Conservation (phyloP, 2,113 vertebrate species). For the Rhegmatorhina hoffmannsi region DNA sequence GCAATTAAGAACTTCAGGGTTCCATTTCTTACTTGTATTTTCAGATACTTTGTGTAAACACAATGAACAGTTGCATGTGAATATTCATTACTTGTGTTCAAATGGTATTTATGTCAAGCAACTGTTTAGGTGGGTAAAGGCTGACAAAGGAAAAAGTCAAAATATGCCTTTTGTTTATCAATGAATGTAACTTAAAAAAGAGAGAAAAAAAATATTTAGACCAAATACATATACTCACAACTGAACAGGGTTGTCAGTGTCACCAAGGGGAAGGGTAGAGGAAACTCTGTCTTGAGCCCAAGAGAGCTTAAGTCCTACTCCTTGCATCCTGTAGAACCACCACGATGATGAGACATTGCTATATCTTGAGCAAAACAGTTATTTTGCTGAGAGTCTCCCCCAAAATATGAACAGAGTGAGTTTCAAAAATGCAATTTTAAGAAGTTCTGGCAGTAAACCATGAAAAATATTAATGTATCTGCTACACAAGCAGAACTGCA, state of each 20-base stretch:
- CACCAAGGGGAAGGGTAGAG: not conserved
- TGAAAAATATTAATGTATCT: not conserved
- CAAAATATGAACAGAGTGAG: not conserved
- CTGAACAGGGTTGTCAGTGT: not conserved
- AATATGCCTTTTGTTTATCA: not conserved
- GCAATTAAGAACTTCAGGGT: not conserved
- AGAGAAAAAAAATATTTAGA: not conserved
- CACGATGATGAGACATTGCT: accelerated
- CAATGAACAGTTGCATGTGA: not conserved
- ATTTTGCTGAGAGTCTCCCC: not conserved
- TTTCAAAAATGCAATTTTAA: not conserved
- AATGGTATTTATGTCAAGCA: not conserved
- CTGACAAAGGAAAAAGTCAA: not conserved
- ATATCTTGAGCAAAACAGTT: not conserved
- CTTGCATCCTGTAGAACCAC: not conserved
- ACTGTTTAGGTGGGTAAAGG: not conserved
- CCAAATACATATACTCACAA: not conserved
- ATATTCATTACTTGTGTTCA: not conserved
- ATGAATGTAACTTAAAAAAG: not conserved
- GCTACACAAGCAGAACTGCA: not conserved
- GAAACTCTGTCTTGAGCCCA: not conserved
- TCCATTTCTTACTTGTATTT: not conserved
- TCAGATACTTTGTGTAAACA: not conserved
- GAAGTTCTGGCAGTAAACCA: not conserved
- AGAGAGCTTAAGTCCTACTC: not conserved